phyloP scores from a whole-genome alignment of 2,113 vertebrate genomes.

The Antennarius striatus region DNA sequence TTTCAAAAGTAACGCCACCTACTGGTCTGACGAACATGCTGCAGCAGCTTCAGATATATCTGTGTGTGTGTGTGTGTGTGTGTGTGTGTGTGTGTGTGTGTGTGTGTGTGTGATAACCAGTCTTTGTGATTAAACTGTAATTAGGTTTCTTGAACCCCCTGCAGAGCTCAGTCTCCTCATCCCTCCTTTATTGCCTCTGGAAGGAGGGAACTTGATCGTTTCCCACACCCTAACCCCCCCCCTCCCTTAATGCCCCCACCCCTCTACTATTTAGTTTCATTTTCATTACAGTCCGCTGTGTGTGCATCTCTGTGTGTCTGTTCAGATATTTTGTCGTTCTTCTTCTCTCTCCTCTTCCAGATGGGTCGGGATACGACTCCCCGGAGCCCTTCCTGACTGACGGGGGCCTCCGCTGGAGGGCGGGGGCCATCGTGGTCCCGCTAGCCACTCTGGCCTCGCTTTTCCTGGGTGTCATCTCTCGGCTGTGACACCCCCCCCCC shows the following conservation, averaged over 20 bases:
- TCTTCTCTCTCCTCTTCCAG: conserved; percentile 69
- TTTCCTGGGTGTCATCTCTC: conserved; percentile 61
- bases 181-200: conserved; percentile 16
- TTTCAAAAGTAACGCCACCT: no score
- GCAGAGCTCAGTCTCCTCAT: conserved; percentile 64
- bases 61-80: conserved; percentile 1
- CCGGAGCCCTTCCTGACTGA: conserved; percentile 82
- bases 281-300: not conserved
- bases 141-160: conserved; percentile 80
- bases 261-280: conserved; percentile 13
- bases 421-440: conserved; percentile 31
- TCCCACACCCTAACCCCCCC: no score
- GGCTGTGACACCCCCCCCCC: conserved; percentile 60
- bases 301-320: no score
- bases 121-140: conserved; percentile 81
- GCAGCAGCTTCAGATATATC: no score
- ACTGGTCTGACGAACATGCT: no score
- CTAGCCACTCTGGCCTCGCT: conserved; percentile 58
- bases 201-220: no score
- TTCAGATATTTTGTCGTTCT: conserved; percentile 68
- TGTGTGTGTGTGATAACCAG: conserved; percentile 48
- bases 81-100: conserved; percentile 30
- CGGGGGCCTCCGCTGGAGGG: conserved; percentile 57
- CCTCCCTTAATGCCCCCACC: not conserved
- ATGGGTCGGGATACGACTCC: conserved; percentile 81